These are phyloP conservation scores for Julus scandinavius DNA, from an alignment of 2,888 invertebrate genomes.

Conservation along the genomic window DNA sequence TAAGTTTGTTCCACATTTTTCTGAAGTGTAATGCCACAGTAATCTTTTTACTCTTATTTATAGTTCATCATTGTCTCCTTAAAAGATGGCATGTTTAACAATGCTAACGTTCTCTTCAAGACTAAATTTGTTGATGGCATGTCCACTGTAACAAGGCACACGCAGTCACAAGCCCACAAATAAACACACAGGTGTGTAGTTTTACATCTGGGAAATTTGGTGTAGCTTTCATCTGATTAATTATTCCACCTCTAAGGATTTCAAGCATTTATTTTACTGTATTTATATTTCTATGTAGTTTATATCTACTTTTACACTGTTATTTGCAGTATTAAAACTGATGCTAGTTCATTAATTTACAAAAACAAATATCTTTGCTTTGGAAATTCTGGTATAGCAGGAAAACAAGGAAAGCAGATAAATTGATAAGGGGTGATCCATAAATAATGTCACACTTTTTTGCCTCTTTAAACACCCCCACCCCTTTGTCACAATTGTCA, in stretches of 20 bases:
- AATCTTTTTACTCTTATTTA: conserved; percentile 16
- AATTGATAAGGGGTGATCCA: no score
- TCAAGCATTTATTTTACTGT: not conserved
- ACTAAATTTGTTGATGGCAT: conserved; percentile 96
- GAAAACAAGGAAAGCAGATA: no score
- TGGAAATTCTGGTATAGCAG: no score
- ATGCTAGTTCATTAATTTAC: not conserved
- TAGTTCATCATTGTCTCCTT: conserved; percentile 97
- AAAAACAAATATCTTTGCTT: no score
- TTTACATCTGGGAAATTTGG: not conserved
- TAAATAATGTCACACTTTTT: no score
- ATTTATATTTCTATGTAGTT: conserved; percentile 9
- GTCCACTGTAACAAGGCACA: conserved; percentile 79
- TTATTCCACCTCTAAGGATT: not conserved
- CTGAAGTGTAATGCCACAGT: not conserved
- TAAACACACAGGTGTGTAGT: not conserved
- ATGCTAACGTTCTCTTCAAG: conserved; percentile 96
- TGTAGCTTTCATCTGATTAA: not conserved
- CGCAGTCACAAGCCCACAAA: not conserved
- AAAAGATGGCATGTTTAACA: conserved; percentile 99
- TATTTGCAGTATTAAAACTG: not conserved
- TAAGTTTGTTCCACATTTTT: not conserved
- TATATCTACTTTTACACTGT: not conserved
- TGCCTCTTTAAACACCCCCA: no score
- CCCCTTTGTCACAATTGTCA: no score